Evolutionary conservation across 2,113 vertebrate genomes (phyloP), one percentile per base, ranked within the genome.

Genomic region (Mirza zaza): DNA sequence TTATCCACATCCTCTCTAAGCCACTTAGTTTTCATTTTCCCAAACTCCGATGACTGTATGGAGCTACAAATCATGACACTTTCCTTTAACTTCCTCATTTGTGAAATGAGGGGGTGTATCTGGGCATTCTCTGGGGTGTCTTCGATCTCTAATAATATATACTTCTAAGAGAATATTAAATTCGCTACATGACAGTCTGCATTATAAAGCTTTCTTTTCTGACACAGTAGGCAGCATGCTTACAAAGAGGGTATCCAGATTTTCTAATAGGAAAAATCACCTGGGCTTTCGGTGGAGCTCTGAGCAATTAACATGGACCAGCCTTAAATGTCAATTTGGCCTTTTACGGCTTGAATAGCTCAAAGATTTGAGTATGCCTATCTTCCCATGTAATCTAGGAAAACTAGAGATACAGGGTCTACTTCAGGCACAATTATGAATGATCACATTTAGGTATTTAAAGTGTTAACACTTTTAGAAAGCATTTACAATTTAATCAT

Each of bases 41-140:
- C 76, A 36, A 96, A 68, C 29, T 77, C 55, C 65, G 57, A 80
- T 94, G 57, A 63, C 85, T 68, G 8, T 85, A 48, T 77, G 63
- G 9, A 87, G 73, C 77, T 76, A 73, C 55, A 83, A 92, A 73
- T 90, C 84, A 70, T 52, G 61, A 82, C 34, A 75, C 68, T 82
- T 87, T 79, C 32, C 50, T 90, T 96, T 93, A 68, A 75, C 65
- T 48, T 96, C 50, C 36, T 96, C 65, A 57, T 95, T 96, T 73
- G 21, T 93, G 77, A 96, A 81, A 87, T 87, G 83, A 91, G 36
- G 48, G 23, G 23, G 42, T 89, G 21, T 81, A 9, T 42, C 63
- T 90, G 76, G 11, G 39, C 75, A 79, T 82, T 95, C 96, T 92
- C 91, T 90, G 29, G 11, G 39, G 63, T 93, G 36, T 87, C 81